Percentiles rank a stretch among this genome's conserved stretches.
Evolutionary conservation across 2,797 vertebrate species (phyloP).

Genomic region (Sphenopsis melanotis): DNA sequence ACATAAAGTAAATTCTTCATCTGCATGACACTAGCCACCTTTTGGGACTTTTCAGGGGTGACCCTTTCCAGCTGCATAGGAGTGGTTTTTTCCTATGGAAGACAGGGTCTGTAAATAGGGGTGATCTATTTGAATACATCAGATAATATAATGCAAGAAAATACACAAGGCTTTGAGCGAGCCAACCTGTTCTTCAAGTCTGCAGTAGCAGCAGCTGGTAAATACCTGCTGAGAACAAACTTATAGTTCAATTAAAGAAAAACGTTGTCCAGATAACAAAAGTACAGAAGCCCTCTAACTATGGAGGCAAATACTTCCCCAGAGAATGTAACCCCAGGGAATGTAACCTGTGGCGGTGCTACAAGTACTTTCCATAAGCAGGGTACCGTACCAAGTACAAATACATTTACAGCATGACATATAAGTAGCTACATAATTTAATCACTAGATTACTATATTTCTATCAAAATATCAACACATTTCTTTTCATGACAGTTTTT

Average conservation of each 20-base stretch:
- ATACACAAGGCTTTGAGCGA: not conserved
- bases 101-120: not conserved
- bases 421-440: not conserved
- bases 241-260: not conserved
- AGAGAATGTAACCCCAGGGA: not conserved
- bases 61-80: not conserved
- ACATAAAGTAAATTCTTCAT: not conserved
- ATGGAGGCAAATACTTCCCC: not conserved
- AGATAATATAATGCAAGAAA: not conserved
- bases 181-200: not conserved
- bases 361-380: not conserved
- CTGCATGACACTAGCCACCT: not conserved
- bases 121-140: not conserved
- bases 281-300: not conserved
- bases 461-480: not conserved
- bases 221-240: not conserved
- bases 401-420: not conserved
- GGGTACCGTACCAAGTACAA: not conserved
- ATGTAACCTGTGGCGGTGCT: accelerated
- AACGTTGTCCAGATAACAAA: accelerated
- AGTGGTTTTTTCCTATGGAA: not conserved
- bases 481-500: not conserved
- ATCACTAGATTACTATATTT: not conserved
- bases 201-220: not conserved
- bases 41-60: not conserved